These are phyloP conservation scores for Oenanthe oenanthe DNA, from an alignment of 2,113 vertebrate genomes.

Conservation along the genomic window DNA sequence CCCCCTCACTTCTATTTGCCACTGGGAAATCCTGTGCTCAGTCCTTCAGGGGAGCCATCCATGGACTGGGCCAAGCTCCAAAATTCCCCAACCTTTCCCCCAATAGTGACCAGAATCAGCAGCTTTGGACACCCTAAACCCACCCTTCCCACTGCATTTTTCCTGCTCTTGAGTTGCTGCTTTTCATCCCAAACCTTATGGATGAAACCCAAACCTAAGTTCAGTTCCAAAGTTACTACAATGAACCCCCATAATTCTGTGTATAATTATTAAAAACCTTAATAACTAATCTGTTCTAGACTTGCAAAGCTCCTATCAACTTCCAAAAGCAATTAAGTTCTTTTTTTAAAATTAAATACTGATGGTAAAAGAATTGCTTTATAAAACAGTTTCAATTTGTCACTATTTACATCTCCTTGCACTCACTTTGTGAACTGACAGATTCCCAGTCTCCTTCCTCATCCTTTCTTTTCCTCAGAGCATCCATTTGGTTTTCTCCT, in stretches of 20 bases:
- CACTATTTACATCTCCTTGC: background rate
- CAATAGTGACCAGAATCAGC: background rate
- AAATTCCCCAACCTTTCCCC: background rate
- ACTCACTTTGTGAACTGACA: background rate
- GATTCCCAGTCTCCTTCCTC: background rate
- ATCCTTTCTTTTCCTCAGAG: background rate
- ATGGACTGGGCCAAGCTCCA: background rate
- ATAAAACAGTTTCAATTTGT: background rate
- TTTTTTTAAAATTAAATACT: background rate
- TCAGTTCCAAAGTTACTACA: background rate
- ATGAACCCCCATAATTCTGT: background rate
- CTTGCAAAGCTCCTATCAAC: background rate
- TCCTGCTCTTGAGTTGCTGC: background rate
- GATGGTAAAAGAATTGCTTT: background rate
- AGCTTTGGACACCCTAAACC: background rate
- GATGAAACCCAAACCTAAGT: background rate
- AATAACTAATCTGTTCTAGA: background rate
- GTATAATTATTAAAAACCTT: background rate
- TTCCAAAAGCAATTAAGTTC: conserved; percentile 8
- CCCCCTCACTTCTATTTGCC: background rate
- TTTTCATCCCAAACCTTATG: background rate
- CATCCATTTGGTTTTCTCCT: background rate
- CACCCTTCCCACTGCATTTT: background rate
- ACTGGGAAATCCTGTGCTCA: background rate
- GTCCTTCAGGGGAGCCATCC: background rate